A percentile compares a stretch with the other conserved stretches of the same genome.
Evolutionary conservation across 2,113 vertebrate species (phyloP).

Genomic region (Psephotus haematonotus): DNA sequence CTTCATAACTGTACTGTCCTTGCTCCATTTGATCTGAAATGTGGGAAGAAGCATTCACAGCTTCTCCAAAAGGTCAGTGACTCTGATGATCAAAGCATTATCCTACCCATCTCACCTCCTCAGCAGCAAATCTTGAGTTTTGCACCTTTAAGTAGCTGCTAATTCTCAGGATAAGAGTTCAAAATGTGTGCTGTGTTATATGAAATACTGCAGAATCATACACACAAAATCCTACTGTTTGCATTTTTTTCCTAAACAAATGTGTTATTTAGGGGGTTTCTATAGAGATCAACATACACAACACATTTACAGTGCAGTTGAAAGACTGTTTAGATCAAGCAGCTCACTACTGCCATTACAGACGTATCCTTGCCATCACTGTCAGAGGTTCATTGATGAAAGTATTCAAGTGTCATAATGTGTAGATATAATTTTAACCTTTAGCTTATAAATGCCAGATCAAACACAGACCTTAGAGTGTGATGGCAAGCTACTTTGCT

Average conservation of each 20-base stretch:
- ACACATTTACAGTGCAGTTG: neutral
- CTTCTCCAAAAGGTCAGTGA: neutral
- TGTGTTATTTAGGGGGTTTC: neutral
- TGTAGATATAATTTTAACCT: neutral
- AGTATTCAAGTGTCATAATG: neutral
- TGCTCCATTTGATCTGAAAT: neutral
- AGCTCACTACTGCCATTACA: neutral
- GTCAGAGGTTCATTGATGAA: neutral
- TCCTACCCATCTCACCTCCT: neutral
- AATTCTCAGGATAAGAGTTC: neutral
- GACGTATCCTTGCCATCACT: neutral
- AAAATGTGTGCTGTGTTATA: neutral
- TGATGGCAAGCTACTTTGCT: neutral
- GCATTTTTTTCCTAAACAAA: neutral
- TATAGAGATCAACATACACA: neutral
- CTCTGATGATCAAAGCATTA: constrained; percentile 6
- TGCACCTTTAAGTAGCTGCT: neutral
- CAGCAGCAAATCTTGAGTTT: neutral
- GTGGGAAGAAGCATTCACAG: neutral
- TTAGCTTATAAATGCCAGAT: neutral
- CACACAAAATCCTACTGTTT: neutral
- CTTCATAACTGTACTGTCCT: neutral
- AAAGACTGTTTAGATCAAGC: neutral
- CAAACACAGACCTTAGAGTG: neutral
- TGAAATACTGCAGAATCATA: neutral